Base-by-base conservation (phyloP, 1,140 invertebrate species). In the Archegozetes longisetosus region DNA sequence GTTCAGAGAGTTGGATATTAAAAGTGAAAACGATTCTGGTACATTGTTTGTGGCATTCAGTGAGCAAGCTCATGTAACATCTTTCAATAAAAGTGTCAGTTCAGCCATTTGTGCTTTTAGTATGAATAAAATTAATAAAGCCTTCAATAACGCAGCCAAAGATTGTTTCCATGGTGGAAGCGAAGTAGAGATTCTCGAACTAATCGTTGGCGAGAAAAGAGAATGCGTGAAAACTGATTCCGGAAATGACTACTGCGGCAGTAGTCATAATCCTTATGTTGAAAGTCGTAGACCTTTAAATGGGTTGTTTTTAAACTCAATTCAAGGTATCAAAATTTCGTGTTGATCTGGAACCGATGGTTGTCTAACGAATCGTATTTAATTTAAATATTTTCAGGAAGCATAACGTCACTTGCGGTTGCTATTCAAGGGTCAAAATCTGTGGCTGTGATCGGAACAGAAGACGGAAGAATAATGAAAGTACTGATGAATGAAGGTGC, bases 31-130 rank as follows among this genome's bases (percentile, higher is more conserved):
- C 17, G 17, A 40, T 40, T 6, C 32, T 40, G 32, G 17, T 17
- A 62, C 61, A 4, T 54, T 69, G 26, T 69, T 54, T 22, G 59
- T 68, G 29, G 26, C 63, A n/a, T 66, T 69, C 55, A 64, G 40
- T 12, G 50, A 6, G 50, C 24, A 4, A 12, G 6, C 24, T 9
- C 6, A 9, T 4, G 24, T 13, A 4, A 58, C 26, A 28, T 58
- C 58, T 12, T 9, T 51, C 22, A 60, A 66, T 51, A 13, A 22
- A n/a, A 24, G 13, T 2, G 56, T 63, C n/a, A 66, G 67, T 20
- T 62, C 65, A 0, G 63, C 61, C 12, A 28, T 69, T 3, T 69
- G 67, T 57, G 62, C 60, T 0, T 69, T 66, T 55, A 54, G 62
- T 1, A 65, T 69, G 66, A 24, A 52, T 14, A n/a, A 58, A 3